A percentile compares a stretch with the other conserved stretches of the same genome.
These are phyloP conservation scores for Scatophagus argus DNA, from an alignment of 2,113 vertebrate genomes.

Conservation along the genomic window DNA sequence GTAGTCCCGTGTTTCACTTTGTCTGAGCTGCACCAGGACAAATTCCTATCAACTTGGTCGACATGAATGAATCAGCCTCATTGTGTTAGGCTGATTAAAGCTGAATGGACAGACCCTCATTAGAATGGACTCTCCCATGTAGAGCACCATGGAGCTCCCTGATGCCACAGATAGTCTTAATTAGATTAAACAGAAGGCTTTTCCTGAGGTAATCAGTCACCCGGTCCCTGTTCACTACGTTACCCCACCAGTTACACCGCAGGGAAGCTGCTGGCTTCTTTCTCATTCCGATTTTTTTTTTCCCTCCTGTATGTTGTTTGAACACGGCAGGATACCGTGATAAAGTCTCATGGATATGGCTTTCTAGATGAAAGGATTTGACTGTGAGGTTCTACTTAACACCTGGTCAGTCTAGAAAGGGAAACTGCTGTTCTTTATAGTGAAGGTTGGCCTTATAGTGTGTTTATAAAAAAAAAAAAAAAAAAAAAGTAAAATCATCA, in stretches of 20 bases:
- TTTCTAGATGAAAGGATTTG: not conserved
- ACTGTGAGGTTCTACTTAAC: slow-evolving; percentile 1
- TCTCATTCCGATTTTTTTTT: not conserved
- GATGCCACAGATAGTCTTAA: slow-evolving; percentile 80
- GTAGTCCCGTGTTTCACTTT: not conserved
- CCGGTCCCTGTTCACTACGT: slow-evolving; percentile 73
- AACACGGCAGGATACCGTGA: slow-evolving; percentile 10
- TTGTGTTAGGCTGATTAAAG: slow-evolving; percentile 64
- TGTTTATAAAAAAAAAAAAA: no score
- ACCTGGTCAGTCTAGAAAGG: not conserved
- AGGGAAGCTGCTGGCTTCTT: slow-evolving; percentile 21
- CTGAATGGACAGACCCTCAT: slow-evolving; percentile 68
- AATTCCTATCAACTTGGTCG: slow-evolving; percentile 41
- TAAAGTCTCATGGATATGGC: not conserved
- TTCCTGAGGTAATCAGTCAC: slow-evolving; percentile 87
- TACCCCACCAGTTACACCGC: slow-evolving; percentile 67
- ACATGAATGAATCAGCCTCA: slow-evolving; percentile 55
- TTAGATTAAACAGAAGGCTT: slow-evolving; percentile 87
- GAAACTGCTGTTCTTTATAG: not conserved
- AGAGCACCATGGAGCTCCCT: slow-evolving; percentile 65
- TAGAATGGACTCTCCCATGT: slow-evolving; percentile 63
- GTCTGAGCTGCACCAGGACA: slow-evolving; percentile 23
- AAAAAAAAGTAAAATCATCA: slow-evolving; percentile 2
- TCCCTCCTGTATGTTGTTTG: not conserved
- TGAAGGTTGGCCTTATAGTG: not conserved